Evolutionary conservation across 2,797 vertebrate species (phyloP).

Genomic region (Bradypus variegatus): DNA sequence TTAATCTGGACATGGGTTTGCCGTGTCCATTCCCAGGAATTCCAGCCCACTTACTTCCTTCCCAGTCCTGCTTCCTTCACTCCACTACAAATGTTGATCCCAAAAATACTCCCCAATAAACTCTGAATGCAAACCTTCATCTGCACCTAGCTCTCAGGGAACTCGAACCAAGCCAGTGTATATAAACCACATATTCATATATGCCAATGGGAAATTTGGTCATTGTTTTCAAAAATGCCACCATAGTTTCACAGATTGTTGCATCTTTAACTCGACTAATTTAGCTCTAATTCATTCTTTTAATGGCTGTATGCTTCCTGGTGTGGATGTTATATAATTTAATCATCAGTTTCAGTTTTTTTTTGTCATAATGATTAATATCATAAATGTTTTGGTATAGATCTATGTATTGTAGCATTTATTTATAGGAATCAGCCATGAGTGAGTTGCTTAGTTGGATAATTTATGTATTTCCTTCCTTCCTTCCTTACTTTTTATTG

Average conservation of each 20-base stretch:
- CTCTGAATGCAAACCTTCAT: neutral
- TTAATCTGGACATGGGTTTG: too few species aligned
- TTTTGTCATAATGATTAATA: neutral
- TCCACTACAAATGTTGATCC: fast-evolving
- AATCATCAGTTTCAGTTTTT: neutral
- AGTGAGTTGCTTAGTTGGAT: neutral
- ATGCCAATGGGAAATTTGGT: neutral
- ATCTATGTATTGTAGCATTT: neutral
- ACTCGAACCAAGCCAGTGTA: too few species aligned
- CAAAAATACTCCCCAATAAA: neutral
- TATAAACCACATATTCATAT: neutral
- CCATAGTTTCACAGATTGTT: neutral
- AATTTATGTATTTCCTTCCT: neutral
- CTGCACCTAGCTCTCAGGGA: neutral
- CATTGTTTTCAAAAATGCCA: neutral
- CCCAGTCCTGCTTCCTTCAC: neutral
- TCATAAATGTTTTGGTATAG: neutral
- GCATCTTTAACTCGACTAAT: neutral
- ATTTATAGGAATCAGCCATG: neutral
- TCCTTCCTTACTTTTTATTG: neutral
- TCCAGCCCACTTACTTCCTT: neutral
- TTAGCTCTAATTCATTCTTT: neutral
- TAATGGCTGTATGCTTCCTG: neutral
- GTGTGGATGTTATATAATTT: neutral
- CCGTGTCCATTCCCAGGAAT: too few species aligned